A percentile compares a stretch with the other conserved stretches of the same genome.
These are phyloP conservation scores for Gambusia yucatana DNA, from an alignment of 2,797 vertebrate species.

Conservation along the genomic window DNA sequence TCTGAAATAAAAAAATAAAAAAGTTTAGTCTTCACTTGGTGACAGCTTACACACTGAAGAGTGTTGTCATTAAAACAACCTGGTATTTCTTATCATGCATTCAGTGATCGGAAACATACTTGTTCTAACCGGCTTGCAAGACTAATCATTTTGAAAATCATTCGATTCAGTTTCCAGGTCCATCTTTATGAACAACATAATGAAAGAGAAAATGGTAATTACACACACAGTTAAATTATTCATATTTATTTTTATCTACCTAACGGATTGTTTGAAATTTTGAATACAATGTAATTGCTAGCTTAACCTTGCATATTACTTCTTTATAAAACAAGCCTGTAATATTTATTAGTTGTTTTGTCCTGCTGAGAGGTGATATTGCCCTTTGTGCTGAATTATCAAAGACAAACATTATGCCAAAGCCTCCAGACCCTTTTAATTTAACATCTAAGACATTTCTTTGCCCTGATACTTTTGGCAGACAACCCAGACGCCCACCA, in stretches of 20 bases:
- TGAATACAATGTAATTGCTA: neutral
- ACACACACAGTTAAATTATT: neutral
- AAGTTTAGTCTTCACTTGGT: neutral
- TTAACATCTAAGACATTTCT: slow-evolving; percentile 54
- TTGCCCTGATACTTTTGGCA: slow-evolving; percentile 67
- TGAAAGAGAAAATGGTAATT: neutral
- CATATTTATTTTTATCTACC: neutral
- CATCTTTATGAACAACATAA: neutral
- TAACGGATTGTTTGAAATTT: neutral
- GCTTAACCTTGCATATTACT: slow-evolving; percentile 5
- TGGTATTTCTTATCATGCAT: neutral
- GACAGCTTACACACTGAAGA: neutral
- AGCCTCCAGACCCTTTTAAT: slow-evolving; percentile 60
- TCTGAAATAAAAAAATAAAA: neutral
- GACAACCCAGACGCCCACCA: slow-evolving; percentile 57
- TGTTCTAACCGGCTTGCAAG: no score
- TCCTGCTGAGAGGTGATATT: slow-evolving; percentile 30
- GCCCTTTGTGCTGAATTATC: slow-evolving; percentile 39
- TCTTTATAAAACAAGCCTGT: slow-evolving; percentile 12
- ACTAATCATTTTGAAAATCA: neutral
- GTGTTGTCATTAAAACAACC: neutral
- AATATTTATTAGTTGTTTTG: slow-evolving; percentile 22
- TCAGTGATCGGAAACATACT: neutral
- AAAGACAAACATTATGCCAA: slow-evolving; percentile 48
- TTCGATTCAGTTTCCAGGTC: neutral